A percentile compares a stretch with the other conserved stretches of the same genome.
Evolutionary conservation across 1,140 invertebrate genomes (phyloP).

Genomic region (Papilio polyxenes): DNA sequence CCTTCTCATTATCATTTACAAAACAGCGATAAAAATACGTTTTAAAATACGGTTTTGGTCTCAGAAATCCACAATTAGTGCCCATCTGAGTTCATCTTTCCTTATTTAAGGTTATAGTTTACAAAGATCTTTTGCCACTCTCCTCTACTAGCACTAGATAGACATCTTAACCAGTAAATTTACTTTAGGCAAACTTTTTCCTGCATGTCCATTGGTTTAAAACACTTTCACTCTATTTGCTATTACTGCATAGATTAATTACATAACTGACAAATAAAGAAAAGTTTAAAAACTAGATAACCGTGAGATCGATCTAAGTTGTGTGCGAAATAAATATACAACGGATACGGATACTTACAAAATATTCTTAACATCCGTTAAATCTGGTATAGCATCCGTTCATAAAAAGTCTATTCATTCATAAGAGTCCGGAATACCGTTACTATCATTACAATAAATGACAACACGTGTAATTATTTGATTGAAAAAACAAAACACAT

Average conservation of each 20-base stretch:
- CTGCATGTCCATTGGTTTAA: neutral
- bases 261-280: neutral
- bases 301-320: slow-evolving; percentile 1
- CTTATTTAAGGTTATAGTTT: neutral
- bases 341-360: slow-evolving; percentile 1
- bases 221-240: neutral
- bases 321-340: slow-evolving; percentile 4
- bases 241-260: too few species aligned
- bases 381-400: slow-evolving; percentile 24
- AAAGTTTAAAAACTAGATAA: neutral
- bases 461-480: slow-evolving; percentile 1
- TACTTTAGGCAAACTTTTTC: neutral
- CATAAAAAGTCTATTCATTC: neutral
- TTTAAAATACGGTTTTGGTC: too few species aligned
- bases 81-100: neutral
- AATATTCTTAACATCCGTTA: neutral
- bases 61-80: neutral
- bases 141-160: too few species aligned
- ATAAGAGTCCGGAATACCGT: neutral
- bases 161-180: neutral
- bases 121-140: too few species aligned
- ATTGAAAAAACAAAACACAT: neutral
- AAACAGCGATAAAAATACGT: too few species aligned
- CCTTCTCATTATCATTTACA: too few species aligned
- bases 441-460: neutral